phyloP scores from a whole-genome alignment of 2,797 vertebrate species.

The Coccyzus lansbergi region DNA sequence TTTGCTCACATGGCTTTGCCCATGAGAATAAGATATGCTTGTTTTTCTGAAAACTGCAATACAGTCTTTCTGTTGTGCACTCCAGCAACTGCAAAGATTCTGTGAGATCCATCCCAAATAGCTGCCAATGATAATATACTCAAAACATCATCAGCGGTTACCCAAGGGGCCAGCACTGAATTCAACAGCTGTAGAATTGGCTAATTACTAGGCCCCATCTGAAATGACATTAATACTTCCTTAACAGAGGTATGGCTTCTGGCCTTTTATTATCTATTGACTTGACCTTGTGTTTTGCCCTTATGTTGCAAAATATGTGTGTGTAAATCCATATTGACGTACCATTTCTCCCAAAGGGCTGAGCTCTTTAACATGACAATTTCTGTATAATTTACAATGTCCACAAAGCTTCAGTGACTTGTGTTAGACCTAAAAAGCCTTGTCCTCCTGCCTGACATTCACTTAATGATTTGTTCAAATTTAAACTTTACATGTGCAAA shows the following conservation, averaged over 20 bases:
- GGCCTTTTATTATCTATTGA: not conserved
- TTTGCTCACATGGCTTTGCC: not conserved
- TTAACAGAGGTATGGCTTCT: not conserved
- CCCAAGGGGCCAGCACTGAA: not conserved
- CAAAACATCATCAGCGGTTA: not conserved
- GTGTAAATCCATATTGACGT: conserved; percentile 7
- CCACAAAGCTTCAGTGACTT: not conserved
- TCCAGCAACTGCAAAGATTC: not conserved
- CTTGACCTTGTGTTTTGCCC: not conserved
- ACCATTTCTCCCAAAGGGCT: not conserved
- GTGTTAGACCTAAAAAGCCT: not conserved
- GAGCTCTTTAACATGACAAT: not conserved
- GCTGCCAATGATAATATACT: not conserved
- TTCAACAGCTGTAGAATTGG: not conserved
- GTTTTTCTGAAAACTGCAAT: not conserved
- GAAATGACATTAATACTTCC: not conserved
- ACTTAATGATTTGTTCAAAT: not conserved
- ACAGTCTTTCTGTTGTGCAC: not conserved
- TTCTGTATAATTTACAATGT: conserved; percentile 18
- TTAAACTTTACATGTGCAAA: conserved; percentile 17
- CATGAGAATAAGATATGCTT: not conserved
- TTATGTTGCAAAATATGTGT: not conserved
- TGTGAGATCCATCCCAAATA: not conserved
- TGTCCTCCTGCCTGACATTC: not conserved
- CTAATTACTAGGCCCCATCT: not conserved